Evolutionary conservation across 2,113 vertebrate genomes (phyloP), one percentile per base, ranked within the genome.

Genomic region (Tachysurus vachellii): DNA sequence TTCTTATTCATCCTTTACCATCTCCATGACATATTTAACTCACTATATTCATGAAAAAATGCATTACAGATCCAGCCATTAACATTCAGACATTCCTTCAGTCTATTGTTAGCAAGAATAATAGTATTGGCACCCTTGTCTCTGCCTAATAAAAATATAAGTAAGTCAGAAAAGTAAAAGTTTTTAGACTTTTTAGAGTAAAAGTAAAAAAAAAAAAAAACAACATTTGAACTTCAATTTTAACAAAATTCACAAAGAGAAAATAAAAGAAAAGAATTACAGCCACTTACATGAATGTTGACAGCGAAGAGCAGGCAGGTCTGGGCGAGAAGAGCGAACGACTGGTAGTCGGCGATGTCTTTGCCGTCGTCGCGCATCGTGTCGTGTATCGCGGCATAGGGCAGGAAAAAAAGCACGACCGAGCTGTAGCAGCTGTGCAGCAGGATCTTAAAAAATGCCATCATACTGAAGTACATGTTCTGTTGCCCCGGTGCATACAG

Each of bases 391-490:
- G 97, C 94, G 7, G 95, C 96, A 90, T 96, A 97, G 0, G 98
- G 96, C 85, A 99, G 91, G 91, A 99, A 98, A 94, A 98, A 99
- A 56, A 99, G 95, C 91, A 99, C 89, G 2, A 99, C 94, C 79
- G 98, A 99, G 92, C 96, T 98, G 94, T 98, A 99, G 92, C 96
- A 94, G 86, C 97, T 97, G 91, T 97, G 96, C 44, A 97, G 8
- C 90, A 97, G 89, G 79, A 96, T 97, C 36, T 93, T 95, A 61
- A 96, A 84, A 75, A 99, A 99, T 54, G 95, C 92, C 26, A 81
- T 93, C 91, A 96, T 98, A 92, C 94, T 99, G 94, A 99, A 99
- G 91, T 97, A 97, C 42, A 92, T 92, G 92, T 98, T 97, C 59
- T 94, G 88, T 92, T 98, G 98, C 21, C 98, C 98, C 0, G 98